Base-by-base conservation (phyloP, 2,797 vertebrate species). In the Pampus argenteus region DNA sequence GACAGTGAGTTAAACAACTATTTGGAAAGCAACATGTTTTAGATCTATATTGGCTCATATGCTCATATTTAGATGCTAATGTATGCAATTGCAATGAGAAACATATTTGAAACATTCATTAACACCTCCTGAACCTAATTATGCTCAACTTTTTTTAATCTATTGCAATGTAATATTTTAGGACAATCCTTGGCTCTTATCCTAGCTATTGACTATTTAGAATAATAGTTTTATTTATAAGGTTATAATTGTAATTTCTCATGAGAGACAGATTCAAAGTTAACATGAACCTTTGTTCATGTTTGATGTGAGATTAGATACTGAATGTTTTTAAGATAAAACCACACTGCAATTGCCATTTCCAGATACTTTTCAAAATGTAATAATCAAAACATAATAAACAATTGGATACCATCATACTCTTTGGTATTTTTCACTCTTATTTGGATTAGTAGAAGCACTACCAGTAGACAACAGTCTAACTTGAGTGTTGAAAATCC, bases 41-140 rank as follows among this genome's bases (percentile, higher is more conserved):
- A 50, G 10, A 51, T 26, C 0, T 47, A 60, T 65, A 73, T 23
- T 28, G 23, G 15, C 70, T 72, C 42, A n/a, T 56, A 0, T 49
- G 10, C 51, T 76, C 28, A 25, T 45, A 45, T 71, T 57, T 4
- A 60, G 18, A 76, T 80, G 71, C 18, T 71, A 56, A 80, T 80
- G 1, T 50, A 72, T 80, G 48, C 76, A 57, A 28, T 9, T 0
- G 40, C 49, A 48, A n/a, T 31, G 36, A 29, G 17, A 49, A 62
- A 54, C 66, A 49, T 71, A 76, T 78, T 74, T 56, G 20, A 68
- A 65, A 70, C 49, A 36, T 44, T 51, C 26, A 69, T 63, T 75
- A 71, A 66, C 36, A 55, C 54, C 49, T 74, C 52, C 47, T 65
- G 49, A 68, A 81, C 77, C 47, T 69, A 36, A 31, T 29, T 58